phyloP scores from a whole-genome alignment of 2,797 vertebrate genomes.

The Gallinago stenura region DNA sequence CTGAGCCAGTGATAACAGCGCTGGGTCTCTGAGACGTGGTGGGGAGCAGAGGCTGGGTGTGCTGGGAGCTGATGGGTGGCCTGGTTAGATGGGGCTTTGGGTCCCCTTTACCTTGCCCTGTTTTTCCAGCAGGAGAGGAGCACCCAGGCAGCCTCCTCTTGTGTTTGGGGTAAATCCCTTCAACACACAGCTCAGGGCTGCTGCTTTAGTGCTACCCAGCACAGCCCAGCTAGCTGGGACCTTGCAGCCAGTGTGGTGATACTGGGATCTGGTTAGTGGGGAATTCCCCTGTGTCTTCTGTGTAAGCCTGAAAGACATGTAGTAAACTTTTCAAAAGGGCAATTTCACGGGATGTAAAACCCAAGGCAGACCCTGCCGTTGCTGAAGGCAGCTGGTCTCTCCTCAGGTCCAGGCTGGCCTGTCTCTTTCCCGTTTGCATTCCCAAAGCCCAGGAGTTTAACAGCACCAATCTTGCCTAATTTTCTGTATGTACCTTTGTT shows the following conservation, averaged over 20 bases:
- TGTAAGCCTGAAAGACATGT: neutral
- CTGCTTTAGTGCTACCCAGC: neutral
- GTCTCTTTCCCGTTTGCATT: neutral
- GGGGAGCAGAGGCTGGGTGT: neutral
- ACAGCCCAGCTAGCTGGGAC: neutral
- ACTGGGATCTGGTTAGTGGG: neutral
- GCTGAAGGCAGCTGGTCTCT: neutral
- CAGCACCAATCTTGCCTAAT: fast-evolving
- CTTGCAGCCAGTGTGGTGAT: neutral
- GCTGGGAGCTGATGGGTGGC: neutral
- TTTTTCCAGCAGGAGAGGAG: neutral
- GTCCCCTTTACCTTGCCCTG: neutral
- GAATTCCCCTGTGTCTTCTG: neutral
- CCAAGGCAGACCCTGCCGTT: neutral
- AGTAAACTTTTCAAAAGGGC: fast-evolving
- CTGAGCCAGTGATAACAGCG: neutral
- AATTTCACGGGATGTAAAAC: neutral
- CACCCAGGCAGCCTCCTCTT: fast-evolving
- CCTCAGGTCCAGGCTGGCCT: neutral
- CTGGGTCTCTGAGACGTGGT: neutral
- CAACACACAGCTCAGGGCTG: fast-evolving
- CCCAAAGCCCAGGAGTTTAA: fast-evolving
- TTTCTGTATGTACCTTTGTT: fast-evolving
- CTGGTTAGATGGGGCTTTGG: neutral
- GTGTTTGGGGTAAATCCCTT: no score